Percentiles rank a stretch among this genome's conserved stretches.
These are phyloP conservation scores for Trichonephila clavipes DNA, from an alignment of 1,140 invertebrate genomes.

Conservation along the genomic window DNA sequence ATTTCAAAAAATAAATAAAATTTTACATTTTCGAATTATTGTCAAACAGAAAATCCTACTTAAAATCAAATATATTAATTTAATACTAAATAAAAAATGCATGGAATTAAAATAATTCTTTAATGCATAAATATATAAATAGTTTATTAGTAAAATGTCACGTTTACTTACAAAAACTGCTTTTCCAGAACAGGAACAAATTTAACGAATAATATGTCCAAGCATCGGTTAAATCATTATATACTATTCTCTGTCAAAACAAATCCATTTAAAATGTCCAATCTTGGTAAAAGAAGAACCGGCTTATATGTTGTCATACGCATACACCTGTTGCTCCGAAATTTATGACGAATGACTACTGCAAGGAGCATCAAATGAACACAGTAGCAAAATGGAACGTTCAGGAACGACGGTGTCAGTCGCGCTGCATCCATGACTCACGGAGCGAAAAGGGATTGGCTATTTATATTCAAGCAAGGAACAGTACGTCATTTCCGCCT, in stretches of 20 bases:
- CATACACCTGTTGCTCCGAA: not conserved
- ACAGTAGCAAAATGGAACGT: conserved; percentile 25
- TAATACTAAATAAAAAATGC: not conserved
- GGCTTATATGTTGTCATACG: not conserved
- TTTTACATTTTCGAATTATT: too few species aligned
- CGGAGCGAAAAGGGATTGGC: conserved; percentile 34
- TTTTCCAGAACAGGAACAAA: not conserved
- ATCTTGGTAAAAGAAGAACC: conserved; percentile 6
- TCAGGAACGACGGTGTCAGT: conserved; percentile 23
- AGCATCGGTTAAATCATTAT: not conserved
- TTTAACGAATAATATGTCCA: not conserved
- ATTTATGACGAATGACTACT: conserved; percentile 13
- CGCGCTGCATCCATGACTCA: conserved; percentile 43
- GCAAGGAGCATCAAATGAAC: not conserved
- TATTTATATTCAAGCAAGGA: conserved; percentile 62
- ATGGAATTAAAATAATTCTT: not conserved
- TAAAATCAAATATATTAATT: too few species aligned
- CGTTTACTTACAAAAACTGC: not conserved
- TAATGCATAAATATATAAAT: not conserved
- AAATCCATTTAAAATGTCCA: not conserved
- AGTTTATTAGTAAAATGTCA: not conserved
- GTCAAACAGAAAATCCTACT: too few species aligned
- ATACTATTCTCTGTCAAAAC: not conserved
- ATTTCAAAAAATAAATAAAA: too few species aligned
- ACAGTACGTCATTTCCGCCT: conserved; percentile 64